Evolutionary conservation across 1,140 invertebrate genomes (phyloP), one percentile per base, ranked within the genome.

Genomic region (Drosophila serrata): DNA sequence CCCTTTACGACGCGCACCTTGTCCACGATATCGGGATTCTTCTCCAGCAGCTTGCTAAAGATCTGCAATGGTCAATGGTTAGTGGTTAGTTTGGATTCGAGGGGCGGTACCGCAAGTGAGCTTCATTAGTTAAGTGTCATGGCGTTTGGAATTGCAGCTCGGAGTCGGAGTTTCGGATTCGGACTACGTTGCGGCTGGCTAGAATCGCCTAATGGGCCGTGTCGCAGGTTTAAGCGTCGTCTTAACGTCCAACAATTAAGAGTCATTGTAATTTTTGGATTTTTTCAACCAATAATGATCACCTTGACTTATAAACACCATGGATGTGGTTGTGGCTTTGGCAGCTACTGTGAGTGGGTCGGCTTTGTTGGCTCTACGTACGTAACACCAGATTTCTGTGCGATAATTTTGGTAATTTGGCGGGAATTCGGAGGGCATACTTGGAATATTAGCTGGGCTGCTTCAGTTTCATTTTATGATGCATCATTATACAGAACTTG

Each of bases 1-100:
- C 98, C 98, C 33, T 94, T 94, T 4, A 99, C 93, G 0, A 97
- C 94, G 19, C 95, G 93, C 6, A 99, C 91, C 91, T 98, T 98
- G 24, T 95, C 93, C 53, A 97, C 95, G 37, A 95, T 86, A 37
- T 95, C 94, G 2, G 94, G 94, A 51, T 94, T 93, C 39, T 93
- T 93, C 46, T 94, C 93, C 73, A 94, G 95, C 1, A 97, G 79
- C 61, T 93, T 93, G 49, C 96, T 94, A 77, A 97, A 97, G 7
- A 97, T 93, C 96, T 97, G 91, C 51, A 87, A 82, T 55, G 51
- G 51, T 55, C 51, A 55, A 55, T 55, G 51, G 33, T 37, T 1
- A 0, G 33, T 2, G 6, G 51, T 55, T 24, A 24, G 51, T 55
- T 55, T 12, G 33, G 51, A 37, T 37, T 55, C 33, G 51, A 35